Evolutionary conservation across 2,888 invertebrate genomes (phyloP).

Genomic region (Trypoxylon attenuatum): DNA sequence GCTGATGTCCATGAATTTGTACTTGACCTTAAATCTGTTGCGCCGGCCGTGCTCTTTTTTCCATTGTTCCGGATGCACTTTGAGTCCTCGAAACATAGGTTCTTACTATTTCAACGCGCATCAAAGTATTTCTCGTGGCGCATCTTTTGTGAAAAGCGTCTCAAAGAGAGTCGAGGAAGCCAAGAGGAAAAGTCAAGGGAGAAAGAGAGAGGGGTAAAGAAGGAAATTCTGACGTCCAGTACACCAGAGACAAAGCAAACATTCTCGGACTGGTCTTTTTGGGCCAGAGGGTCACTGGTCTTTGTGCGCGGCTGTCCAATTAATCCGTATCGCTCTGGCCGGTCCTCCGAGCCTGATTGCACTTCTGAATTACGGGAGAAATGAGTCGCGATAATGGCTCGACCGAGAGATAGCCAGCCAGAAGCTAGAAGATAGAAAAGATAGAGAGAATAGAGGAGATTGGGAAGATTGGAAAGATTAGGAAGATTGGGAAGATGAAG

Average conservation of each 20-base stretch:
- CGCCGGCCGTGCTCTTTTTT: background rate
- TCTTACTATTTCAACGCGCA: background rate
- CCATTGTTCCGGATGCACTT: background rate
- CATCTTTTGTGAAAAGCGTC: background rate
- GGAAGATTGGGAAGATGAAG: background rate
- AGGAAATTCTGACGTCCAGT: too few species aligned
- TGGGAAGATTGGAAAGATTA: too few species aligned
- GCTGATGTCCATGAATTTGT: background rate
- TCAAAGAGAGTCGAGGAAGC: background rate
- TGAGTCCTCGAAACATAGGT: background rate
- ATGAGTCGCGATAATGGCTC: too few species aligned
- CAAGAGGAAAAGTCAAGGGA: background rate
- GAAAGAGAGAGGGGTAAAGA: background rate
- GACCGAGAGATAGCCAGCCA: too few species aligned
- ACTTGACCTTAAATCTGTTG: background rate
- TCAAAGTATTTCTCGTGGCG: background rate
- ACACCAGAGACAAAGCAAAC: too few species aligned
- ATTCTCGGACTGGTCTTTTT: too few species aligned
- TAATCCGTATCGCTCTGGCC: too few species aligned
- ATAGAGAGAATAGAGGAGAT: background rate
- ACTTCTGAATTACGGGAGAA: too few species aligned
- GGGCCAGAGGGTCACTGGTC: too few species aligned
- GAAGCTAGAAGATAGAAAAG: too few species aligned
- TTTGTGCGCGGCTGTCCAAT: too few species aligned
- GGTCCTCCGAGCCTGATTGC: too few species aligned